Percentiles rank a stretch among this genome's conserved stretches.
phyloP scores from a whole-genome alignment of 2,888 invertebrate genomes.

The Phanerotoma sp. region DNA sequence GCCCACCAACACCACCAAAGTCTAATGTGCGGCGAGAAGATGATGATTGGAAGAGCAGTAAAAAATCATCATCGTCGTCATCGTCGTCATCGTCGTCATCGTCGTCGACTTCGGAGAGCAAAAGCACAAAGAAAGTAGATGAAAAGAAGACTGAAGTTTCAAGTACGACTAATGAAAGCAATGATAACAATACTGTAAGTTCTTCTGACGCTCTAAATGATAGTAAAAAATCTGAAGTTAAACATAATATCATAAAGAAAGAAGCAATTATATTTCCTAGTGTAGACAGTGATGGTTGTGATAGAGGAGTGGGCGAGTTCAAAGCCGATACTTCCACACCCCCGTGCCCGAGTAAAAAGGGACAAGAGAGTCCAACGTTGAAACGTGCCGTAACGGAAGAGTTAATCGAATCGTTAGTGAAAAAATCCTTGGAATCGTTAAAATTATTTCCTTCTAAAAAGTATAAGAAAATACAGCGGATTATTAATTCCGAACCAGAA shows the following conservation, averaged over 20 bases:
- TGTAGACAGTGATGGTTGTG: neutral
- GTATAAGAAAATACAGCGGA: conserved; percentile 62
- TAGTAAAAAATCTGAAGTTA: conserved; percentile 31
- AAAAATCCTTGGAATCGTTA: conserved; percentile 46
- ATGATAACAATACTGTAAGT: conserved; percentile 39
- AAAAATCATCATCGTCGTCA: no score
- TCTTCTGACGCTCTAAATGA: neutral
- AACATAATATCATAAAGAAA: conserved; percentile 54
- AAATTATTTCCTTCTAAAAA: conserved; percentile 46
- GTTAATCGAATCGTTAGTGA: conserved; percentile 45
- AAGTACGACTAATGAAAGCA: conserved; percentile 38
- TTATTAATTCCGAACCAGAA: conserved; percentile 62
- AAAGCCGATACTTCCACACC: conserved; percentile 42
- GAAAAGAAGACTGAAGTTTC: conserved; percentile 38
- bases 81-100: conserved; percentile 25
- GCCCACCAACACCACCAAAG: conserved; percentile 35
- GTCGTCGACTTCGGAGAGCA: conserved; percentile 42
- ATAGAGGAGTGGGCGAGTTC: conserved; percentile 14
- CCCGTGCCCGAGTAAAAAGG: no score
- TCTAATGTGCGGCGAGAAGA: conserved; percentile 10
- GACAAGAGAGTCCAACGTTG: conserved; percentile 29
- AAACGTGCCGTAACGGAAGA: conserved; percentile 47
- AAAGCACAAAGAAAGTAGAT: conserved; percentile 29
- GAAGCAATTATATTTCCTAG: no score
- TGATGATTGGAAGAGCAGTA: conserved; percentile 26